These are phyloP conservation scores for Myoxocephalus aenaeus DNA, from an alignment of 2,797 vertebrate species.

Conservation along the genomic window DNA sequence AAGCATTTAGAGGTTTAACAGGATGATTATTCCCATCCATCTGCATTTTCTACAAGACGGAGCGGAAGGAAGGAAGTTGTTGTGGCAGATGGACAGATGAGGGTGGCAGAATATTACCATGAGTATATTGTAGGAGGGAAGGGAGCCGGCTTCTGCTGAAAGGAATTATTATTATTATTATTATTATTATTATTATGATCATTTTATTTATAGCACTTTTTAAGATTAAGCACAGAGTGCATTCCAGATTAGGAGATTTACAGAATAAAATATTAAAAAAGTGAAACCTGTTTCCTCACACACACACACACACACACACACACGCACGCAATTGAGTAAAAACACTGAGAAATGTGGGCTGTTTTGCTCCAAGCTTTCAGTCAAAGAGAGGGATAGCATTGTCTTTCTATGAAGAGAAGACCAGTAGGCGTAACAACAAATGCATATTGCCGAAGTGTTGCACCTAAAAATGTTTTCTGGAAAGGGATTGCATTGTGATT, in stretches of 20 bases:
- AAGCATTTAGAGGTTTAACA: slow-evolving; percentile 46
- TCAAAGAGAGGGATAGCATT: not conserved
- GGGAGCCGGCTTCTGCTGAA: not conserved
- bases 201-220: not conserved
- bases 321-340: too few relatives aligned
- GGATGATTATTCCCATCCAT: slow-evolving; percentile 59
- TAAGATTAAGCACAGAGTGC: not conserved
- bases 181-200: not conserved
- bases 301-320: too few relatives aligned
- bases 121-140: not conserved
- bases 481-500: too few relatives aligned
- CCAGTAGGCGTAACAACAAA: too few relatives aligned
- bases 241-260: not conserved
- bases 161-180: not conserved
- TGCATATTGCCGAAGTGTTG: too few relatives aligned
- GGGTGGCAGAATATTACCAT: slow-evolving; percentile 38
- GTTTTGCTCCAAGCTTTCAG: not conserved
- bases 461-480: not conserved
- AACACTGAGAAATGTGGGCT: too few relatives aligned
- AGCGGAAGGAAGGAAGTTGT: slow-evolving; percentile 63
- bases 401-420: too few relatives aligned
- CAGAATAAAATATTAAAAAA: not conserved
- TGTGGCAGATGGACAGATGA: slow-evolving; percentile 59
- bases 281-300: too few relatives aligned
- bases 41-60: slow-evolving; percentile 44